Evolutionary conservation across 2,888 invertebrate species (phyloP), one percentile per base, ranked within the genome.

Genomic region (Macroteleia sp.): DNA sequence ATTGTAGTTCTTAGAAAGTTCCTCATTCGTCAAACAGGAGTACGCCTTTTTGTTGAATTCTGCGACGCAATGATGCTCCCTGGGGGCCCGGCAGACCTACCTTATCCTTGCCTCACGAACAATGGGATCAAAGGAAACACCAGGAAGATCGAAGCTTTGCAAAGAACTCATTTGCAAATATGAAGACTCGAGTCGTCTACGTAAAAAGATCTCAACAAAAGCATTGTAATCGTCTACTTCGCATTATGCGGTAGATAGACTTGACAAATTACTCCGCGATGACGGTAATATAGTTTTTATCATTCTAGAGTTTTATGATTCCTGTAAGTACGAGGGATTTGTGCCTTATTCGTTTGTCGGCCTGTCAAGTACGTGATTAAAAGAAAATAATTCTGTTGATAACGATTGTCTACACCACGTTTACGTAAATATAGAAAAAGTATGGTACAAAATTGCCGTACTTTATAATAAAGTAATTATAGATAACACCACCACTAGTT

Each of bases 11-110:
- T 85, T 84, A 81, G 84, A 88, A 88, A 88, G 85, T 88, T 88
- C 85, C 85, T 88, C 88, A 88, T 87, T 88, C 88, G 88, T 86
- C 88, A 88, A 88, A 88, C 87, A 85, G 85, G 85, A 87, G 87
- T 84, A 85, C 82, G 83, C 82, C 82, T 86, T 86, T 86, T 84
- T 84, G 80, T 74, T 82, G 73, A 81, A 61, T 67, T 69, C 25
- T 77, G 81, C 82, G 80, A 81, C 82, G 79, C 66, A 52, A 69
- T 81, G 69, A 80, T 81, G 74, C 77, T 83, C 83, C 84, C 85
- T 77, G 73, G 83, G 80, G 86, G 82, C 77, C 56, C 76, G 74
- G 36, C 44, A 36, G 32, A 59, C 54, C 79, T 57, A 54, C 57
- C 76, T 77, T 69, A 77, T 75, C 48, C 76, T 76, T 70, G 73